Evolutionary conservation across 2,113 vertebrate species (phyloP), one percentile per base, ranked within the genome.

Genomic region (Amphiprion percula): DNA sequence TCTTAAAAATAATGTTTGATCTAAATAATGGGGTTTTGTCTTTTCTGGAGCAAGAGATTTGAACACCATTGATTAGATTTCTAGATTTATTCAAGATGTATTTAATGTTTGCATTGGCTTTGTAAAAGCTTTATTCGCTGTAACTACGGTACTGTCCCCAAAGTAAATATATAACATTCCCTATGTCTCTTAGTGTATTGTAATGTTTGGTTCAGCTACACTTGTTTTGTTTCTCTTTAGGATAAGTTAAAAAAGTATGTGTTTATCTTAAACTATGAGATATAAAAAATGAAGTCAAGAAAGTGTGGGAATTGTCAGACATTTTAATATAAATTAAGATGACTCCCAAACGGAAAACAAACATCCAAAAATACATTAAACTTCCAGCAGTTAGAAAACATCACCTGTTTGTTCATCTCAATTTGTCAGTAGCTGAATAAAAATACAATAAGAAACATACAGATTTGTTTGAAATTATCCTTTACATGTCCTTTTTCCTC

Each of bases 301-400:
- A 64, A 69, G 24, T 37, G 0, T 69, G 69, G 26, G 75, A 87
- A 88, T 90, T 82, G 55, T 89, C 79, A 80, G 85, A 89, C 83
- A 86, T 93, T 95, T 94, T 94, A 92, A 93, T 94, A 90, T 88
- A 92, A 94, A 94, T 93, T 91, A 93, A 92, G 90, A 90, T 69
- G 80, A 87, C 84, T 77, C 74, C 67, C 77, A 83, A 90, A 91
- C 89, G 88, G 81, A 83, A 93, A 90, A 84, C 74, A 90, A 87
- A 90, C 85, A 86, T 85, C 54, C 79, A 84, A 90, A 90, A 91
- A 93, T 87, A 94, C 92, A 93, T 85, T 69, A 82, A 88, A 94
- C 75, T 84, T 92, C 81, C 90, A 93, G 90, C 86, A 90, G 84
- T 92, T 93, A 92, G 80, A 93, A 93, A 94, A 90, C 86, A 69